phyloP scores from a whole-genome alignment of 2,797 vertebrate genomes.

The Poecilia wingei region DNA sequence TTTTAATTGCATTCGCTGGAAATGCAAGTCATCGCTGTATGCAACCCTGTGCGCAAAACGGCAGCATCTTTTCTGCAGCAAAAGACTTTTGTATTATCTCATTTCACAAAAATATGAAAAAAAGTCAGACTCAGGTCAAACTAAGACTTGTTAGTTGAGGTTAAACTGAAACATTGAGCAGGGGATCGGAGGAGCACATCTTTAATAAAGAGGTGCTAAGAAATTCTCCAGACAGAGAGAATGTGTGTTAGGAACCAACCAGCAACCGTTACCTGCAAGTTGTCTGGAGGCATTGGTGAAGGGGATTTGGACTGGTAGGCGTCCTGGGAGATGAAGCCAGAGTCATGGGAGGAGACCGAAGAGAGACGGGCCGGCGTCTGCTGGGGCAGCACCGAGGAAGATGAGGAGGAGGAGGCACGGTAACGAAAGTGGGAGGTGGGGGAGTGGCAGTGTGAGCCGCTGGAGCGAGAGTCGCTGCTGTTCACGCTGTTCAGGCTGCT shows the following conservation, averaged over 20 bases:
- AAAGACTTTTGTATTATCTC: background rate
- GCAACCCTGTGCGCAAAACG: background rate
- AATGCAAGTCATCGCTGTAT: background rate
- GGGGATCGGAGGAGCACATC: accelerated
- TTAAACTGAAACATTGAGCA: background rate
- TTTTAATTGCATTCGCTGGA: background rate
- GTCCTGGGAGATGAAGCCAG: constrained; percentile 92
- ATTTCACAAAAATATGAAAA: background rate
- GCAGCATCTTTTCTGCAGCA: background rate
- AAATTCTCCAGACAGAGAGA: background rate
- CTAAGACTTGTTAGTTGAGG: background rate
- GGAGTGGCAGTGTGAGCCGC: constrained; percentile 93
- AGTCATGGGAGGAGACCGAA: constrained; percentile 94
- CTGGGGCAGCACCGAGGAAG: constrained; percentile 82
- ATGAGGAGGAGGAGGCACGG: constrained; percentile 85
- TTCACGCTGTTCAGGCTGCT: constrained; percentile 94
- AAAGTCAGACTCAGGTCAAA: background rate
- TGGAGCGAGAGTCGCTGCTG: constrained; percentile 95
- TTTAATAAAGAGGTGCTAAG: background rate
- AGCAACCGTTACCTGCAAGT: constrained; percentile 59
- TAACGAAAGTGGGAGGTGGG: constrained; percentile 93
- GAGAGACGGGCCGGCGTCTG: constrained; percentile 84
- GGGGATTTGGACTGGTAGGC: constrained; percentile 93
- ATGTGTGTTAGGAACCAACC: background rate
- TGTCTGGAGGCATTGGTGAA: constrained; percentile 92